Evolutionary conservation across 2,797 vertebrate genomes (phyloP), one percentile per base, ranked within the genome.

Genomic region (Atherinosoma microstoma): DNA sequence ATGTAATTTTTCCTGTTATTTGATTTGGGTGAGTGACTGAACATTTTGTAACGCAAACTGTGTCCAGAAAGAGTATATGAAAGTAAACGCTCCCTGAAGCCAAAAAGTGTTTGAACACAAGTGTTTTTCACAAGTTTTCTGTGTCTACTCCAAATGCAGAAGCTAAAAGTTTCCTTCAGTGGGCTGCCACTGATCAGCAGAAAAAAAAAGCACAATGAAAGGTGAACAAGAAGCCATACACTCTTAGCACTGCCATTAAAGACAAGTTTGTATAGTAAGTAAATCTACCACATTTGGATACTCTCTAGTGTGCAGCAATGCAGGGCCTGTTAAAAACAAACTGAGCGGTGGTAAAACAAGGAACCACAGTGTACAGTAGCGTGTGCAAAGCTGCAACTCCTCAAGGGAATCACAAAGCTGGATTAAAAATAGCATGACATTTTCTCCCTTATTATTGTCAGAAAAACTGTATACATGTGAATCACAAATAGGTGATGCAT

Each of bases 1-100:
- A 73, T 84, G 80, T 67, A 75, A 76, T 83, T 70, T 82, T 82
- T 78, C 78, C 58, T 63, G 56, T 76, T 82, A 73, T 81, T 62
- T 76, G 80, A 84, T 86, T 78, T 76, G 78, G 72, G 68, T 82
- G 80, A 80, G 58, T 22, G 69, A 32, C 62, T 79, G 64, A 73
- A 83, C 78, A 62, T 67, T 64, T n/a, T 34, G 58, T 54, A 63
- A 79, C 80, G 63, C 35, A 75, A 76, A 62, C 1, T 0, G 49
- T 60, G 51, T 60, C 29, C 29, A 36, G 22, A 47, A 15, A 3
- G 45, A 45, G 40, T 20, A 29, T 32, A 16, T 34, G 13, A 68
- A 64, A 61, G 70, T 47, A 74, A 63, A 67, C 63, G 67, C 64
- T 73, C 71, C 42, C 24, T 75, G 45, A 29, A 62, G 32, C 36